These are phyloP conservation scores for Varanus komodoensis DNA, from an alignment of 2,113 vertebrate genomes.

Conservation along the genomic window DNA sequence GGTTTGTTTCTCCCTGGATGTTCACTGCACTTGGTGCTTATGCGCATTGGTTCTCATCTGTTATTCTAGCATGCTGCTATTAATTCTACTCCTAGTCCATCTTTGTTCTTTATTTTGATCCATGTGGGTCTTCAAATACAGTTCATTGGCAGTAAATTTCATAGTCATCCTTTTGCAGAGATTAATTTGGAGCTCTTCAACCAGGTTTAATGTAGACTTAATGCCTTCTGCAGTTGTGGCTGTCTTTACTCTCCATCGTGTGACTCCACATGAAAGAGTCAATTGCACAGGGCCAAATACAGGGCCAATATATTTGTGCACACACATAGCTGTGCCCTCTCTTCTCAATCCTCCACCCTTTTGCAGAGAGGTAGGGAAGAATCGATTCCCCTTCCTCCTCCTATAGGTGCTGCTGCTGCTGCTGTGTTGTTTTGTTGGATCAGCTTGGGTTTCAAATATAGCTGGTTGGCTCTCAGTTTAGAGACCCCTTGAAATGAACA, in stretches of 20 bases:
- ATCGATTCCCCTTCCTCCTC: too few species aligned
- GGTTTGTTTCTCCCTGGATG: too few species aligned
- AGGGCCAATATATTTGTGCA: background rate
- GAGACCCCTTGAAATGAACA: background rate
- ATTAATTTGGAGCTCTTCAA: background rate
- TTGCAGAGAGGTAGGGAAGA: too few species aligned
- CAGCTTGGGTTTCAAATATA: background rate
- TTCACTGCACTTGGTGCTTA: background rate
- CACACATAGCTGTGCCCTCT: too few species aligned
- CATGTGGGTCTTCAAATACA: too few species aligned
- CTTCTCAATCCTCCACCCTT: too few species aligned
- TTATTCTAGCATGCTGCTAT: background rate
- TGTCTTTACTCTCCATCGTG: background rate
- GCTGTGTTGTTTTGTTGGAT: background rate
- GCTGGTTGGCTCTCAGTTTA: background rate
- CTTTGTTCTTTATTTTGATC: too few species aligned
- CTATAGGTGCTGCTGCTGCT: too few species aligned
- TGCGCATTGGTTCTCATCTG: background rate
- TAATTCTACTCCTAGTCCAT: too few species aligned
- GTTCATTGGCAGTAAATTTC: background rate
- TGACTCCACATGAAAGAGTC: background rate
- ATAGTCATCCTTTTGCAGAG: background rate
- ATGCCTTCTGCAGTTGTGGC: background rate
- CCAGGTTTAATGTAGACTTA: background rate
- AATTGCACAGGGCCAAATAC: background rate